Base-by-base conservation (phyloP, 2,888 invertebrate species). In the Epistrophella euchroma region DNA sequence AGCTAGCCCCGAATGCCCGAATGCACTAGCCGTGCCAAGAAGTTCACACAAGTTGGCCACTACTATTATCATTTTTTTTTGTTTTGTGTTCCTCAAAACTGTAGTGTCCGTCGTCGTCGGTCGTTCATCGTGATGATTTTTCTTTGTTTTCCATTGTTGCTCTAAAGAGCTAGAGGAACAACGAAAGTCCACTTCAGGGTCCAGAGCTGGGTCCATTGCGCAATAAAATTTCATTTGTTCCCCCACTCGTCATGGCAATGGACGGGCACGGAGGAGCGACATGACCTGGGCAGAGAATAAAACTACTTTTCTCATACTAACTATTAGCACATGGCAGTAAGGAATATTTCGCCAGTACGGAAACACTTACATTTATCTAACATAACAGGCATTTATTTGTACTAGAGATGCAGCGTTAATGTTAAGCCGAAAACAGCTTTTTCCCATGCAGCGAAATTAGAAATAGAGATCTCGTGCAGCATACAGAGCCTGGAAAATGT, bases 171-270 rank as follows among this genome's bases (percentile, higher is more conserved):
- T 32, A 55, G 28, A 32, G 50, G 68, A 77, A 76, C 71, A 75
- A 71, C 50, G 72, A 76, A 37, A 55, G 81, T 81, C 85, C 85
- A 86, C 81, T 85, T 52, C 70, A 66, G 70, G 52, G 84, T 80
- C 80, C 83, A 84, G 81, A 86, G 77, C 56, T 66, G 56, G 73
- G 73, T 77, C 77, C 86, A 71, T 86, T 86, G 86, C 70, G 86
- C 86, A 86, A 86, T 86, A 82, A 86, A 86, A 86, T 74, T 82
- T 73, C 82, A 86, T 82, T 82, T 82, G 86, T 86, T 78, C 19
- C 86, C 77, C 82, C 82, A 78, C 82, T 86, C 74, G 58, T 86
- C 86, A 82, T 74, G 60, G 52, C 71, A 78, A 66, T 77, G 74
- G 77, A 52, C 73, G 71, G 28, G n/a, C n/a, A 35, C 73, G 71